A percentile compares a stretch with the other conserved stretches of the same genome.
These are phyloP conservation scores for Apotomis betuletana DNA, from an alignment of 2,888 invertebrate species.

Conservation along the genomic window DNA sequence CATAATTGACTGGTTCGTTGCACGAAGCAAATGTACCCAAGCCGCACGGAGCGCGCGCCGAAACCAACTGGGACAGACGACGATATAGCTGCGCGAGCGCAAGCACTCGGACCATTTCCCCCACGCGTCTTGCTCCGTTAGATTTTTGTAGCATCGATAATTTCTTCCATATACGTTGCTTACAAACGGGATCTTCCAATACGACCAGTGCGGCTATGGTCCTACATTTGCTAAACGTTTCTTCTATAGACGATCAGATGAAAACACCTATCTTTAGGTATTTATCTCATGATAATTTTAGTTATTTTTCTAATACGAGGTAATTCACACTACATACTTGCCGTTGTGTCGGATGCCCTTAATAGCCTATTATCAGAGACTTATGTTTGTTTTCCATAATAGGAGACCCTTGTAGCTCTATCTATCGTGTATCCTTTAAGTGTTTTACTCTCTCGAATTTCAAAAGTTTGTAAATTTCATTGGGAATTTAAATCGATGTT, in stretches of 20 bases:
- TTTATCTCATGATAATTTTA: too few relatives aligned
- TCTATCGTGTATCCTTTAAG: too few relatives aligned
- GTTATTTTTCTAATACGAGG: too few relatives aligned
- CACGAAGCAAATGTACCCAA: conserved; percentile 64
- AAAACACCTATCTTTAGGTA: too few relatives aligned
- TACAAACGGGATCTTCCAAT: conserved; percentile 35
- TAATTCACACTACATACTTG: too few relatives aligned
- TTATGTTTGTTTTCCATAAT: too few relatives aligned
- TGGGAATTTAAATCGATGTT: conserved; percentile 25
- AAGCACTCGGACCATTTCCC: conserved; percentile 81
- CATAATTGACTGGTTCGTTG: conserved; percentile 50
- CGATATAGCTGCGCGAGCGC: conserved; percentile 79
- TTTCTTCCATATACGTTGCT: conserved; percentile 50
- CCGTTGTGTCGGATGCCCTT: too few relatives aligned
- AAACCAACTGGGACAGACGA: conserved; percentile 80
- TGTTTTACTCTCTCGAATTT: too few relatives aligned
- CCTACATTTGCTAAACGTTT: background rate
- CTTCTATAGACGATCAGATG: background rate
- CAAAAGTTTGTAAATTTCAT: background rate
- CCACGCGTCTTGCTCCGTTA: conserved; percentile 80
- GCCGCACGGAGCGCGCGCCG: conserved; percentile 78
- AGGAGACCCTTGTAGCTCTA: too few relatives aligned
- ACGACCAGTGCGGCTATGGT: background rate
- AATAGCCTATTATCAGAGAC: too few relatives aligned
- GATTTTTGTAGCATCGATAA: conserved; percentile 62